Percentiles rank a stretch among this genome's conserved stretches.
These are phyloP conservation scores for Scaptomyza reducta DNA, from an alignment of 2,888 invertebrate genomes.

Conservation along the genomic window DNA sequence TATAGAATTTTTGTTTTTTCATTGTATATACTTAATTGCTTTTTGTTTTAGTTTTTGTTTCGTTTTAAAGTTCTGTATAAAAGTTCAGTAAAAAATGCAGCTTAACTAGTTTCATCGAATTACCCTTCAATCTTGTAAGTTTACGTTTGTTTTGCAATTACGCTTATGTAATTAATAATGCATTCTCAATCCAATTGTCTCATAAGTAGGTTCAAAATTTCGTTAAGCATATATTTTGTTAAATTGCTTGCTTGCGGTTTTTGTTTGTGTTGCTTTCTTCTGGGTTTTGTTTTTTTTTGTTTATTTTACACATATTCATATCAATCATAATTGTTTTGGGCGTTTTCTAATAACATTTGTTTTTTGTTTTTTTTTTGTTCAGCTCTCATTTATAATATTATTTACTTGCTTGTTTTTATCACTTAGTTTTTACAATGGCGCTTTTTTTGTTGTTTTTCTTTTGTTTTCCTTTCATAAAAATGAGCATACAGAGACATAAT, in stretches of 20 bases:
- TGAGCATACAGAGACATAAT: constrained; percentile 63
- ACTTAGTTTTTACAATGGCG: constrained; percentile 84
- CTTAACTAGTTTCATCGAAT: constrained; percentile 77
- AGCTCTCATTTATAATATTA: constrained; percentile 55
- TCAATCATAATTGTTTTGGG: constrained; percentile 45
- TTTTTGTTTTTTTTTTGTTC: constrained; percentile 18
- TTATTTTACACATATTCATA: constrained; percentile 53
- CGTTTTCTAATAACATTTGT: constrained; percentile 40
- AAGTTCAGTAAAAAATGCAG: constrained; percentile 82
- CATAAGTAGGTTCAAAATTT: constrained; percentile 51
- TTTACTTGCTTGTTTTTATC: constrained; percentile 76
- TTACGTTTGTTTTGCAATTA: constrained; percentile 7
- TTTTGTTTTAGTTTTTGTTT: constrained; percentile 29
- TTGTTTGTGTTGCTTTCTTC: constrained; percentile 26
- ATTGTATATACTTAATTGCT: constrained; percentile 1
- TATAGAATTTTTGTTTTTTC: constrained; percentile 7
- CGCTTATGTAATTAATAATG: constrained; percentile 33
- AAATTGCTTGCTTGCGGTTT: not conserved
- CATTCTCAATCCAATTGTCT: constrained; percentile 41
- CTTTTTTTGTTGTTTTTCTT: constrained; percentile 58
- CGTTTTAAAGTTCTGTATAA: constrained; percentile 69
- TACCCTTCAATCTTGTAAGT: constrained; percentile 55
- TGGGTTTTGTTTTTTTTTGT: constrained; percentile 35
- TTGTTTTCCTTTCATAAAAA: constrained; percentile 48
- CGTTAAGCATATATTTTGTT: constrained; percentile 31